Evolutionary conservation across 2,113 vertebrate genomes (phyloP).

Genomic region (Rousettus leschenaultii): DNA sequence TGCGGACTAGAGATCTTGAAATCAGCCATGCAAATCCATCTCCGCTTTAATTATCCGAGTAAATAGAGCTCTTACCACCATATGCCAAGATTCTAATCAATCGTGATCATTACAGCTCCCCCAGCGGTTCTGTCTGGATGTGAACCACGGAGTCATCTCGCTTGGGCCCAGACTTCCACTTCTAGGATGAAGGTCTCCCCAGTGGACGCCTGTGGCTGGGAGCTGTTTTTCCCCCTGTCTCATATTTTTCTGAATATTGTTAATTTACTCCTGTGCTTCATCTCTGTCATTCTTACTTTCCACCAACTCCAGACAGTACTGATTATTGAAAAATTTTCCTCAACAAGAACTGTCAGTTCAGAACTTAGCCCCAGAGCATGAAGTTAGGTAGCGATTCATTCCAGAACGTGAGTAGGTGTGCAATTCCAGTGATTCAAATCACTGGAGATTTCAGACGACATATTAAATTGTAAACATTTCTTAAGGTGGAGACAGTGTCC

Average conservation of each 20-base stretch:
- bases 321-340: conserved; percentile 41
- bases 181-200: background rate
- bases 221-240: background rate
- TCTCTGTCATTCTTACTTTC: background rate
- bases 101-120: background rate
- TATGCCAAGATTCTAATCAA: conserved; percentile 45
- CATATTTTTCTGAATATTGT: background rate
- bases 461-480: background rate
- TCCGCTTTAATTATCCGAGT: conserved; percentile 56
- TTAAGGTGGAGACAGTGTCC: background rate
- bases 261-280: conserved; percentile 25
- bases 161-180: background rate
- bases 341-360: conserved; percentile 27
- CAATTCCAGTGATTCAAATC: background rate
- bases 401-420: background rate
- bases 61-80: conserved; percentile 51
- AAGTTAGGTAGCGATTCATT: background rate
- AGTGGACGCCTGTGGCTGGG: background rate
- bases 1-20: conserved; percentile 50
- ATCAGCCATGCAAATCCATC: conserved; percentile 55
- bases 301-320: conserved; percentile 3
- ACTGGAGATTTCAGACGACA: background rate
- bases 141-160: background rate
- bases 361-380: background rate
- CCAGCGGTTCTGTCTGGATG: background rate